A percentile compares a stretch with the other conserved stretches of the same genome.
These are phyloP conservation scores for Eupeodes corollae DNA, from an alignment of 1,140 invertebrate species.

Conservation along the genomic window DNA sequence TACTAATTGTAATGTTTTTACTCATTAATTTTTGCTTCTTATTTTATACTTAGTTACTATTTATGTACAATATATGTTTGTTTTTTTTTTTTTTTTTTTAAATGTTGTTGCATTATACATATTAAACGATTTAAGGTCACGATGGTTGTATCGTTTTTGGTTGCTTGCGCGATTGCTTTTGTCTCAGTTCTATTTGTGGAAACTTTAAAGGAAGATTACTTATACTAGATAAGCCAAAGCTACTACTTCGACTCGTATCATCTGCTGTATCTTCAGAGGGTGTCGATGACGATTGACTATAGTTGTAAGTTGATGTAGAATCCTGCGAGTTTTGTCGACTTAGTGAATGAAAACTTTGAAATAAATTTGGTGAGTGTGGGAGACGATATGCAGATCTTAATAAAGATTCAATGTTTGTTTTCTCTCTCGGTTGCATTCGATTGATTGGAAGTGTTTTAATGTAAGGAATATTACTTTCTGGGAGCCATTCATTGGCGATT, in stretches of 20 bases:
- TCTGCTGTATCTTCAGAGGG: no score
- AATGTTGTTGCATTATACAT: no score
- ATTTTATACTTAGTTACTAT: no score
- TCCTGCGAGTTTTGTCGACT: constrained; percentile 9
- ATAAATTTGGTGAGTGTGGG: constrained; percentile 29
- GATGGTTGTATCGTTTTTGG: constrained; percentile 12
- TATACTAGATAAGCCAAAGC: no score
- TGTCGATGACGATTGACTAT: no score
- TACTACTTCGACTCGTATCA: no score
- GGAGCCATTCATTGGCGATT: constrained; percentile 33
- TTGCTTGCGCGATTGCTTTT: constrained; percentile 30
- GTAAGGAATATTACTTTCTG: constrained; percentile 21
- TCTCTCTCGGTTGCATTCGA: constrained; percentile 28
- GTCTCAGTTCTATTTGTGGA: constrained; percentile 25
- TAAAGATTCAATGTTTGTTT: constrained; percentile 28
- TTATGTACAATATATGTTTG: no score
- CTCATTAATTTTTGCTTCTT: no score
- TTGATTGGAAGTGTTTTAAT: constrained; percentile 32
- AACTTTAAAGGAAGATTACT: no score
- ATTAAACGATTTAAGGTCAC: not conserved
- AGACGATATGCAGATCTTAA: constrained; percentile 26
- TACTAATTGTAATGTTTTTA: no score
- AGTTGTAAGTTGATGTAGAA: no score
- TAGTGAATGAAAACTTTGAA: constrained; percentile 25
- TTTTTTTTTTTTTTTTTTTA: no score